Base-by-base conservation (phyloP, 2,113 vertebrate genomes). In the Paramisgurnus dabryanus region DNA sequence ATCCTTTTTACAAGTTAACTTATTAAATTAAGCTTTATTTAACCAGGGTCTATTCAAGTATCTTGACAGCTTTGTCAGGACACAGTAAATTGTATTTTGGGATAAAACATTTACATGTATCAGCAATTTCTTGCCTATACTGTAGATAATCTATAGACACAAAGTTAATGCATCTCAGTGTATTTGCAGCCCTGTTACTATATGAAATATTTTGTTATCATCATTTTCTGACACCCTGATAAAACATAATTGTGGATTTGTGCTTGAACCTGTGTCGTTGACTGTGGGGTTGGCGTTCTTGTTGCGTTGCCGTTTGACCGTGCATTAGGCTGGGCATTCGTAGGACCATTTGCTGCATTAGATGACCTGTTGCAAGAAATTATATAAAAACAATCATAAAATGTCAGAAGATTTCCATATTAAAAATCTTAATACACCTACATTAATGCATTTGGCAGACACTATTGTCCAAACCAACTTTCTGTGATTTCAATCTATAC, bases 311-410 rank as follows among this genome's bases (percentile, higher is more conserved):
- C 17, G 22, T 39, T 83, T n/a, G 58, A 22, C 7, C 5, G 6
- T 22, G 27, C 57, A 58, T 77, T 83, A 22, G 86, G 6, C 5
- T 64, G 75, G 4, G 0, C 9, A 7, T 64, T 86, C 5, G 17
- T 15, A n/a, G 64, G 49, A 50, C 34, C 65, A 18, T 60, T 87
- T n/a, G 27, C 9, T 22, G 76, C 6, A 78, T 75, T 81, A 1
- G 12, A 27, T 50, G 87, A 64, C 83, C 92, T 94, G 80, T 41
- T 61, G 49, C 2, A 8, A 7, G 27, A 34, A 66, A 60, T 41
- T 6, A 57, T 40, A 40, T 17, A 34, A 65, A n/a, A 50, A 22
- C 22, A 22, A 22, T 22, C 43, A 39, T 61, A 17, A 64, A 0
- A 34, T n/a, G 2, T 18, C 5, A 60, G 11, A 55, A 50, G 27